Evolutionary conservation across 2,113 vertebrate genomes (phyloP).

Genomic region (Vidua chalybeata): DNA sequence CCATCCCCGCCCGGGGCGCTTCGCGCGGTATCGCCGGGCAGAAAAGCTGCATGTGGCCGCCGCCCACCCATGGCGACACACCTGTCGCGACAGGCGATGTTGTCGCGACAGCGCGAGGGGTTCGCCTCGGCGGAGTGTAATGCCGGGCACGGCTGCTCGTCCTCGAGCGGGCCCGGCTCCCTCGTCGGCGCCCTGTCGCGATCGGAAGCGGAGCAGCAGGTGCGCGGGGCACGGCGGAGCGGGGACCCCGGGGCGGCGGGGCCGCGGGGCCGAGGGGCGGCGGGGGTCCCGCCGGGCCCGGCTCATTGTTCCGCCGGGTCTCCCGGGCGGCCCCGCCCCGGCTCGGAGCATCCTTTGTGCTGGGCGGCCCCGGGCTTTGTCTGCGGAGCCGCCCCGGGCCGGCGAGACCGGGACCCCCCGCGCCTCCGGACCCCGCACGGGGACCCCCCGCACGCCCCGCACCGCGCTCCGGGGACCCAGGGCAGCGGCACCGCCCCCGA

Average conservation of each 20-base stretch:
- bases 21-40: background rate
- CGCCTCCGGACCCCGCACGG: background rate
- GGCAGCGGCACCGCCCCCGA: no score
- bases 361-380: slow-evolving; percentile 7
- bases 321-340: slow-evolving; percentile 16
- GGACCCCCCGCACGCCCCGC: background rate
- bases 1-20: background rate
- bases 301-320: background rate
- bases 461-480: background rate
- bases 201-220: background rate
- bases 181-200: background rate
- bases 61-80: background rate
- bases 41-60: background rate
- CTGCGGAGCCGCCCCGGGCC: background rate
- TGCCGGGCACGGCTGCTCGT: no score
- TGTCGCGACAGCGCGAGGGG: background rate
- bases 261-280: no score
- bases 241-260: background rate
- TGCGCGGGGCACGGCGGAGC: background rate
- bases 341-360: background rate
- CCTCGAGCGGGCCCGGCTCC: background rate
- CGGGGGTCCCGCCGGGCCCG: background rate
- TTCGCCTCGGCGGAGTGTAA: background rate
- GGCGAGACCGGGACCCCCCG: background rate
- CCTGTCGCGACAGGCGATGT: background rate